These are phyloP conservation scores for Himalopsyche phryganea DNA, from an alignment of 1,140 invertebrate genomes.

Conservation along the genomic window DNA sequence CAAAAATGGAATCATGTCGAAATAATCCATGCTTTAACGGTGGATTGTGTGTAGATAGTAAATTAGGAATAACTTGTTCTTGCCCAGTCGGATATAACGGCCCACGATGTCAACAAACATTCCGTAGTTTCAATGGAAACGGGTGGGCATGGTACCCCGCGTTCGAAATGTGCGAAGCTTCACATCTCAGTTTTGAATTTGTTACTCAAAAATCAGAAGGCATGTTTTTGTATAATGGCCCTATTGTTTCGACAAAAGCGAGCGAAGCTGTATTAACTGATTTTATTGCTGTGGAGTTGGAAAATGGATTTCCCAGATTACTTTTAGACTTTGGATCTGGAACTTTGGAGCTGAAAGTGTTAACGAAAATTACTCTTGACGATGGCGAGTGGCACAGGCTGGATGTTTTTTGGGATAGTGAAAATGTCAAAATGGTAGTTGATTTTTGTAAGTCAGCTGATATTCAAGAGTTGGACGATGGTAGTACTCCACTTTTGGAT, in stretches of 20 bases:
- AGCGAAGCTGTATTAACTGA: slow-evolving; percentile 55
- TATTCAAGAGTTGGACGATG: slow-evolving; percentile 55
- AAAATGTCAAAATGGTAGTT: slow-evolving; percentile 60
- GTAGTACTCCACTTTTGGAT: slow-evolving; percentile 53
- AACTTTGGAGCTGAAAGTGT: slow-evolving; percentile 57
- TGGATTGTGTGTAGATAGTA: slow-evolving; percentile 60
- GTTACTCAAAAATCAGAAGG: slow-evolving; percentile 60
- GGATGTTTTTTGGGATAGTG: slow-evolving; percentile 64
- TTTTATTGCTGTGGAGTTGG: slow-evolving; percentile 65
- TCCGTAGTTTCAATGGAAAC: slow-evolving; percentile 60
- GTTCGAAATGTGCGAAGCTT: slow-evolving; percentile 63
- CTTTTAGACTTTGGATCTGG: slow-evolving; percentile 68
- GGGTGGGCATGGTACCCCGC: slow-evolving; percentile 67
- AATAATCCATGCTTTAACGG: slow-evolving; percentile 64
- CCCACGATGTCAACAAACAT: slow-evolving; percentile 66
- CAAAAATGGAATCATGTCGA: slow-evolving; percentile 55
- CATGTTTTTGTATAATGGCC: slow-evolving; percentile 68
- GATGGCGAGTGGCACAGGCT: slow-evolving; percentile 68
- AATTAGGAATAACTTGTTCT: slow-evolving; percentile 58
- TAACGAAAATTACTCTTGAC: slow-evolving; percentile 54
- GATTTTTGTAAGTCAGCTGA: slow-evolving; percentile 59
- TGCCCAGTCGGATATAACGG: slow-evolving; percentile 64
- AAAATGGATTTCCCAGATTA: slow-evolving; percentile 61
- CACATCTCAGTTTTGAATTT: slow-evolving; percentile 66
- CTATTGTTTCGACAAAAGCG: slow-evolving; percentile 56